Evolutionary conservation across 2,113 vertebrate species (phyloP), one percentile per base, ranked within the genome.

Genomic region (Setophaga coronata): DNA sequence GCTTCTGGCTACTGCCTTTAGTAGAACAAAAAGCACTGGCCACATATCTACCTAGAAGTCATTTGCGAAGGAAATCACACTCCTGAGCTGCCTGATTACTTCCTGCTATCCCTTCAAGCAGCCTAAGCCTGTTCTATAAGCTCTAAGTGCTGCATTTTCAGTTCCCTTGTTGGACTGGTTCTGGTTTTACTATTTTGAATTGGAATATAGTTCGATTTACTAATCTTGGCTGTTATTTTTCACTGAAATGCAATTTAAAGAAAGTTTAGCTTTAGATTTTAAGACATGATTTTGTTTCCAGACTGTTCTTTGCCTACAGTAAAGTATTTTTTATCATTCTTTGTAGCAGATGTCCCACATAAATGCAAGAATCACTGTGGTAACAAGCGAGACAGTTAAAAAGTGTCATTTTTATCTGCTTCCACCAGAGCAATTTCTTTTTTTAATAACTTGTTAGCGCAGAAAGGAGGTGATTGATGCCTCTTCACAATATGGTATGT

Each of bases 361-460:
- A 82, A 93, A 74, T 72, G 45, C 53, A 79, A 48, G 14, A 64
- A 88, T 90, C 74, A 90, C 61, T 88, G 73, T 87, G 70, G 62
- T 82, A 88, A 80, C 50, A 85, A 96, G 71, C 6, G 5, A 80
- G 73, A 67, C 3, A 60, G 43, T n/a, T 69, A 62, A 65, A 77
- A 91, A 84, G 23, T 50, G 54, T 72, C 7, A 9, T 87, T 95
- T 94, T 43, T 87, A 69, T 88, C 78, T 93, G 40, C 33, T 88
- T 47, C 62, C 42, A 82, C 18, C 33, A 69, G 26, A 91, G 5
- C 0, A 0, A 45, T 89, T 95, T 88, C 50, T 58, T 83, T 95
- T 95, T 95, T 95, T 14, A 91, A 74, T 76, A 79, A 61, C 77
- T 91, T 93, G 26, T 89, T 79, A 89, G 42, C 53, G 72, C 14